Percentiles rank a stretch among this genome's conserved stretches.
Conservation (phyloP, 2,797 vertebrate species). For the Phoeniculus purpureus region DNA sequence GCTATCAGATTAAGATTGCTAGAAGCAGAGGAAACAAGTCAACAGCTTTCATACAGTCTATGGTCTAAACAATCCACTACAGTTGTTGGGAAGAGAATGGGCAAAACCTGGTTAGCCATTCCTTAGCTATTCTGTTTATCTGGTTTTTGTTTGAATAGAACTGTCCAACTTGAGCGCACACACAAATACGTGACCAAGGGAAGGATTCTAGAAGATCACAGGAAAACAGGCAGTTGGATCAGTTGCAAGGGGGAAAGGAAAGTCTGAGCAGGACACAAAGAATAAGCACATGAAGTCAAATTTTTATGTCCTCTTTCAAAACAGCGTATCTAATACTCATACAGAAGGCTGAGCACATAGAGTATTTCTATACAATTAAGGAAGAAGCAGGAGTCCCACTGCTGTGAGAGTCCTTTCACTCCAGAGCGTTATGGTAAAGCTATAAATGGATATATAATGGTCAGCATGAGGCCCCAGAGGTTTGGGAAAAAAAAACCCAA, state of each 20-base stretch:
- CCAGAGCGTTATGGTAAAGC: neutral
- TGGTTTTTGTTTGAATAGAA: neutral
- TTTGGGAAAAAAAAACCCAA: neutral
- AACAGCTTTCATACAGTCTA: neutral
- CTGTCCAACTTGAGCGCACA: neutral
- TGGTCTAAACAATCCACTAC: neutral
- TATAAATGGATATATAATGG: neutral
- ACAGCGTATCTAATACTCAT: neutral
- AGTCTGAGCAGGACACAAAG: neutral
- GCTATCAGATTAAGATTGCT: neutral
- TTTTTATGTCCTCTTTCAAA: neutral
- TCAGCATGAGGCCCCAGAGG: neutral
- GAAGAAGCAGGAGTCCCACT: neutral
- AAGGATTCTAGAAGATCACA: neutral
- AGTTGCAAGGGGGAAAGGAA: neutral
- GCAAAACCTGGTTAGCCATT: neutral
- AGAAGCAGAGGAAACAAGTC: neutral
- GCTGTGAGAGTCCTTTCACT: neutral
- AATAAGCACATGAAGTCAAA: neutral
- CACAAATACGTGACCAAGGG: neutral
- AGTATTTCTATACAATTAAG: neutral
- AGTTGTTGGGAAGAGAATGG: neutral
- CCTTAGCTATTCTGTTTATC: neutral
- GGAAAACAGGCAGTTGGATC: neutral
- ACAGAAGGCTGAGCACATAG: neutral